Evolutionary conservation across 2,888 invertebrate genomes (phyloP).

Genomic region (Lymantria monacha): DNA sequence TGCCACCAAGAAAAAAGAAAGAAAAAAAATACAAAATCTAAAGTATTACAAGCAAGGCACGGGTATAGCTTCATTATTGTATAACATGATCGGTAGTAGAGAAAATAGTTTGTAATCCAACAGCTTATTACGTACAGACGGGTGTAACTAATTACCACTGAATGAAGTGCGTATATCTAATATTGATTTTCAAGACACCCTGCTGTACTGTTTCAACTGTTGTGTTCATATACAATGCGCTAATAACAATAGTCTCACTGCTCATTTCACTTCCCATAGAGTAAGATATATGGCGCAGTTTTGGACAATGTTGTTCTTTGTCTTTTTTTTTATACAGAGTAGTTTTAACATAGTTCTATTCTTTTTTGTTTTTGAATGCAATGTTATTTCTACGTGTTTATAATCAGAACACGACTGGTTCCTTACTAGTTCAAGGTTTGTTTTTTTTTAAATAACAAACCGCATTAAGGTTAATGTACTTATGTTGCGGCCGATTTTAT

Average conservation of each 20-base stretch:
- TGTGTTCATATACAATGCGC: constrained; percentile 10
- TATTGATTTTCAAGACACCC: constrained; percentile 21
- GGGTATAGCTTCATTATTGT: no score
- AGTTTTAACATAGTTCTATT: not conserved
- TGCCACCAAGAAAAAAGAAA: no score
- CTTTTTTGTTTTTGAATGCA: not conserved
- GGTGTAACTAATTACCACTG: constrained; percentile 24
- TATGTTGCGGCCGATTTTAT: no score
- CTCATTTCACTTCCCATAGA: not conserved
- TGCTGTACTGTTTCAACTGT: constrained; percentile 11
- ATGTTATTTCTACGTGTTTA: not conserved
- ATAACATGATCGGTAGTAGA: no score
- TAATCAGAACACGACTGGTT: no score
- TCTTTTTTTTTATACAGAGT: not conserved
- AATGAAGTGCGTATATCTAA: constrained; percentile 18
- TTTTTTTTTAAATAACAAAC: no score
- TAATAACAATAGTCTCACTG: constrained; percentile 1
- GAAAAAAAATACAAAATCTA: no score
- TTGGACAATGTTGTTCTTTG: not conserved
- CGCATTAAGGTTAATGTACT: no score
- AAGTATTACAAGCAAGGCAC: no score
- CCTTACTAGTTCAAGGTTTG: no score
- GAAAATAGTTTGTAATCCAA: no score
- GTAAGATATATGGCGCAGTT: constrained; percentile 1
- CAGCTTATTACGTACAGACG: not conserved